These are phyloP conservation scores for Enteromius trimaculatus DNA, from an alignment of 2,797 vertebrate genomes.

Conservation along the genomic window DNA sequence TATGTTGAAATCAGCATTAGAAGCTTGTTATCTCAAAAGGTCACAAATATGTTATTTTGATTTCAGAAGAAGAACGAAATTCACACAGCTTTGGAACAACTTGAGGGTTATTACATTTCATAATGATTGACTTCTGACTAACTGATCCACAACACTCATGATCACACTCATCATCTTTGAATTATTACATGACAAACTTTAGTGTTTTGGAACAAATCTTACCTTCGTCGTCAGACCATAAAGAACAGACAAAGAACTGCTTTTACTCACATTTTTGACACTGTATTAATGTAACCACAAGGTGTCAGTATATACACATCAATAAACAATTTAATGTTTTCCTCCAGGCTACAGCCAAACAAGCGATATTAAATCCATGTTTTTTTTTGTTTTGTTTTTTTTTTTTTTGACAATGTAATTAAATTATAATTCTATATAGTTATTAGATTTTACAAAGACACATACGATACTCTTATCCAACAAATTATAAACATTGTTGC, in stretches of 20 bases:
- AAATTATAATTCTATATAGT: neutral
- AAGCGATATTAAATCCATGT: no score
- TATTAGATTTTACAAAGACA: neutral
- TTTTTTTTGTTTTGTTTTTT: neutral
- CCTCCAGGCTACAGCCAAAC: neutral
- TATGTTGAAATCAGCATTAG: no score
- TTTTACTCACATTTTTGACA: neutral
- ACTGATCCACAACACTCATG: neutral
- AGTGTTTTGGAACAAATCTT: neutral
- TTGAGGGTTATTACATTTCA: neutral
- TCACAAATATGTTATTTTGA: neutral
- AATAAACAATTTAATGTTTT: neutral
- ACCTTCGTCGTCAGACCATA: neutral
- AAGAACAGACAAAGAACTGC: neutral
- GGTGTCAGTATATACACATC: conserved; percentile 30
- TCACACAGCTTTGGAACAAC: neutral
- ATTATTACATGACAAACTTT: neutral
- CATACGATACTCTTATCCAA: neutral
- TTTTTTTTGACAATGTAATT: neutral
- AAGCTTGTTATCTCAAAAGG: no score
- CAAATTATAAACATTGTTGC: neutral
- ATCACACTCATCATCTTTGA: neutral
- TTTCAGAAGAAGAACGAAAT: neutral
- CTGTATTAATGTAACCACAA: conserved; percentile 1
- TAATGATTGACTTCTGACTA: neutral